These are phyloP conservation scores for Drosophila biarmipes DNA, from an alignment of 1,140 invertebrate genomes.

Conservation along the genomic window DNA sequence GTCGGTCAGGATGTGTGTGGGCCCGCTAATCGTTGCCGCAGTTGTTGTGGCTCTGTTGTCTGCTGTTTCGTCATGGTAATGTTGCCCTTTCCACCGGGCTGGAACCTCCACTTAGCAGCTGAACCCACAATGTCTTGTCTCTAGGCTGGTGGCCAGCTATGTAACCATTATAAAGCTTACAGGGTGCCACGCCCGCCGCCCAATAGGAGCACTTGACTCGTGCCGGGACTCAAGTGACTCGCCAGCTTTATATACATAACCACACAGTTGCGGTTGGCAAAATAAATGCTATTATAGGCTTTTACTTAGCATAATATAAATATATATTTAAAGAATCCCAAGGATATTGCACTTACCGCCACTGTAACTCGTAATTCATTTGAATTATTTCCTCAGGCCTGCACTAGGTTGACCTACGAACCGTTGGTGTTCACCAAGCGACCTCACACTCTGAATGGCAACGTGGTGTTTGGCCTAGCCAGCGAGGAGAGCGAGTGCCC, in stretches of 20 bases:
- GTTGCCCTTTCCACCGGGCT: slow-evolving; percentile 1
- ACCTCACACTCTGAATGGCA: slow-evolving; percentile 77
- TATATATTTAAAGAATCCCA: not conserved
- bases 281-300: not conserved
- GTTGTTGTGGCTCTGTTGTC: slow-evolving; percentile 65
- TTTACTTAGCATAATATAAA: too few relatives aligned
- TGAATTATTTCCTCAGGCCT: slow-evolving; percentile 57
- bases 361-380: not conserved
- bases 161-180: slow-evolving; percentile 13
- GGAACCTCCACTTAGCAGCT: not conserved
- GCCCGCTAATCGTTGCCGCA: slow-evolving; percentile 62
- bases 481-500: slow-evolving; percentile 65
- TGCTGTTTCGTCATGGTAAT: slow-evolving; percentile 67
- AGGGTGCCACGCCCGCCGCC: slow-evolving; percentile 23
- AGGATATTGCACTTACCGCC: not conserved
- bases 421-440: slow-evolving; percentile 82
- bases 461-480: slow-evolving; percentile 72
- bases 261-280: not conserved
- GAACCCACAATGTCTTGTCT: slow-evolving; percentile 12
- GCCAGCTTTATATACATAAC: not conserved
- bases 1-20: slow-evolving; percentile 30
- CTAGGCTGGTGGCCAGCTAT: slow-evolving; percentile 2
- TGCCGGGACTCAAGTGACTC: slow-evolving; percentile 32
- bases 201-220: slow-evolving; percentile 51
- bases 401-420: slow-evolving; percentile 74